Conservation (phyloP, 2,113 vertebrate genomes). For the Hyperopisus bebe region DNA sequence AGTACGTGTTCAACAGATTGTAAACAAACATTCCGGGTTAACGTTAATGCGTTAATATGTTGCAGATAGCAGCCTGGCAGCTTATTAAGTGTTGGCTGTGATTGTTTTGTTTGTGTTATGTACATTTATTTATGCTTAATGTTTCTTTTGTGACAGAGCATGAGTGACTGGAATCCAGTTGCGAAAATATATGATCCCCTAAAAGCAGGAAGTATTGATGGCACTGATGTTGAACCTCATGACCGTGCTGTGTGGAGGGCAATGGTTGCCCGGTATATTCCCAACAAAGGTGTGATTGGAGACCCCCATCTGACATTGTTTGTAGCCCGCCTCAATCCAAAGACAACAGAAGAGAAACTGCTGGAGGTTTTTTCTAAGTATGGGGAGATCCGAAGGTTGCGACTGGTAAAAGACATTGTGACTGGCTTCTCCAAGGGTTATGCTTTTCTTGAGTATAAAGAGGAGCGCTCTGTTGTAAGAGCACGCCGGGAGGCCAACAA, state of each 20-base stretch:
- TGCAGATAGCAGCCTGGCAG: background rate
- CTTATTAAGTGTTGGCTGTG: background rate
- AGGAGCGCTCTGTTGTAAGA: constrained; percentile 73
- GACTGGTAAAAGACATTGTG: constrained; percentile 86
- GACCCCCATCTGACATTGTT: constrained; percentile 87
- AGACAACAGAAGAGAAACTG: constrained; percentile 83
- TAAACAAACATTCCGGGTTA: background rate
- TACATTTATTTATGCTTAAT: background rate
- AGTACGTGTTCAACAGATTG: background rate
- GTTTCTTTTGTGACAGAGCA: constrained; percentile 38
- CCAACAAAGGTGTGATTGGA: constrained; percentile 80
- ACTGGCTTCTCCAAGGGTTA: constrained; percentile 91
- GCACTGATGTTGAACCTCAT: constrained; percentile 89
- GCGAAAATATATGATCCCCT: constrained; percentile 85
- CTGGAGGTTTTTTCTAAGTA: constrained; percentile 81
- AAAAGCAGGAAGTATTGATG: constrained; percentile 94
- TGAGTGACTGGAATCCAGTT: constrained; percentile 85
- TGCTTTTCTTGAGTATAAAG: constrained; percentile 85
- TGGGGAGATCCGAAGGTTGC: constrained; percentile 76
- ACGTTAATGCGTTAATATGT: background rate
- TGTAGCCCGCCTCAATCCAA: constrained; percentile 78
- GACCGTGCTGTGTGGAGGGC: constrained; percentile 87
- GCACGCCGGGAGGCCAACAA: constrained; percentile 86
- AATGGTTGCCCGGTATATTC: constrained; percentile 76
- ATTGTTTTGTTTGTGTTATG: background rate